Conservation (phyloP, 2,888 invertebrate genomes). For the Autographa gamma region DNA sequence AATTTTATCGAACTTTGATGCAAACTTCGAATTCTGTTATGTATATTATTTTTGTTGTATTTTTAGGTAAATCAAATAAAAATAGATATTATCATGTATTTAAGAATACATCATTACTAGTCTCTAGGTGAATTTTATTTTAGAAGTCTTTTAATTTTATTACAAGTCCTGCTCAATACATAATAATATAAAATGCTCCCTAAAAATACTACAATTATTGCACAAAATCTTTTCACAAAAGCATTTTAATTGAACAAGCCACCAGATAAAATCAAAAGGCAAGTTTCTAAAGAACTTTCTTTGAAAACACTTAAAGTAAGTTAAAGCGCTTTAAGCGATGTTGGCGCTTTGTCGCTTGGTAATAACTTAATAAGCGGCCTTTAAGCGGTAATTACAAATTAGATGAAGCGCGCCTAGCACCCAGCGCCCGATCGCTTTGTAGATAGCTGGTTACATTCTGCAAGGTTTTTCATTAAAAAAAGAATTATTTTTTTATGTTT, state of each 20-base stretch:
- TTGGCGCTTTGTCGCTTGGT: slow-evolving; percentile 54
- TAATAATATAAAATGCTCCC: too few species aligned
- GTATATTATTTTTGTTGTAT: too few species aligned
- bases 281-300: slow-evolving; percentile 23
- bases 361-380: slow-evolving; percentile 73
- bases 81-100: too few species aligned
- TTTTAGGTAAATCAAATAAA: too few species aligned
- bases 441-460: slow-evolving; percentile 56
- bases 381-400: slow-evolving; percentile 76
- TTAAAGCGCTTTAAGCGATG: slow-evolving; percentile 22
- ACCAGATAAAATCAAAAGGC: not conserved
- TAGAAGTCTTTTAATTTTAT: too few species aligned
- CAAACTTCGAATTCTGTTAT: too few species aligned
- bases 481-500: too few species aligned
- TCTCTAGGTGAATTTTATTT: too few species aligned
- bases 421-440: slow-evolving; percentile 57
- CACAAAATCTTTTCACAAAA: not conserved
- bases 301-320: slow-evolving; percentile 27
- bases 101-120: too few species aligned
- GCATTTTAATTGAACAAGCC: not conserved
- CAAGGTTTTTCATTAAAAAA: slow-evolving; percentile 19
- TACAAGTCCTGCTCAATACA: too few species aligned
- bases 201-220: not conserved
- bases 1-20: too few species aligned
- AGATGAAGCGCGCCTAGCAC: slow-evolving; percentile 63